Conservation (phyloP, 2,113 vertebrate species). For the Alces alces region DNA sequence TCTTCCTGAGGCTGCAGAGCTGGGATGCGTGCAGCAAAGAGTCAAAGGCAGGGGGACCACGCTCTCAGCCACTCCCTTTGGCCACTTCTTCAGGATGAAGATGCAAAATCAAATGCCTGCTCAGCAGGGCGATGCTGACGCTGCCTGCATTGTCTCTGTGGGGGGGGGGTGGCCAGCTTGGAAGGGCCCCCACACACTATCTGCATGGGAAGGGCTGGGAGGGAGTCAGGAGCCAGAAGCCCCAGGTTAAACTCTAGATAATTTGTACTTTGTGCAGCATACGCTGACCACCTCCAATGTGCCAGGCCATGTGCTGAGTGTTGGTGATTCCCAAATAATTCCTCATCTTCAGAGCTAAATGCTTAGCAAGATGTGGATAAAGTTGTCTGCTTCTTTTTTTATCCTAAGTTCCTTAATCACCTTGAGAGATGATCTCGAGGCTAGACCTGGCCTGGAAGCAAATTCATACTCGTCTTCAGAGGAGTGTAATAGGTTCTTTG, state of each 20-base stretch:
- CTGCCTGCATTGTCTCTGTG: too few species aligned
- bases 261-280: rapidly evolving
- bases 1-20: background rate
- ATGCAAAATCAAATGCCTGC: background rate
- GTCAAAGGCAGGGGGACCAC: background rate
- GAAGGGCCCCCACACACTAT: too few species aligned
- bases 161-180: background rate
- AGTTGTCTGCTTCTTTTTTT: background rate
- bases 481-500: rapidly evolving
- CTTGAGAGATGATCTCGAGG: background rate
- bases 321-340: rapidly evolving
- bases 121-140: rapidly evolving
- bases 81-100: background rate
- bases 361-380: too few species aligned
- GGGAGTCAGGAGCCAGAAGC: background rate
- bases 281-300: rapidly evolving
- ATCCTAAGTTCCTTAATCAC: background rate
- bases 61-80: background rate
- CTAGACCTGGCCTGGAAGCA: background rate
- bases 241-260: background rate
- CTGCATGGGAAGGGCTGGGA: background rate
- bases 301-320: background rate
- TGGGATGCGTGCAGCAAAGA: background rate
- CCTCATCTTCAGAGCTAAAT: background rate
- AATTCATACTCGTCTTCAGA: background rate